Percentiles rank a stretch among this genome's conserved stretches.
These are phyloP conservation scores for Alces alces DNA, from an alignment of 2,113 vertebrate genomes.

Conservation along the genomic window DNA sequence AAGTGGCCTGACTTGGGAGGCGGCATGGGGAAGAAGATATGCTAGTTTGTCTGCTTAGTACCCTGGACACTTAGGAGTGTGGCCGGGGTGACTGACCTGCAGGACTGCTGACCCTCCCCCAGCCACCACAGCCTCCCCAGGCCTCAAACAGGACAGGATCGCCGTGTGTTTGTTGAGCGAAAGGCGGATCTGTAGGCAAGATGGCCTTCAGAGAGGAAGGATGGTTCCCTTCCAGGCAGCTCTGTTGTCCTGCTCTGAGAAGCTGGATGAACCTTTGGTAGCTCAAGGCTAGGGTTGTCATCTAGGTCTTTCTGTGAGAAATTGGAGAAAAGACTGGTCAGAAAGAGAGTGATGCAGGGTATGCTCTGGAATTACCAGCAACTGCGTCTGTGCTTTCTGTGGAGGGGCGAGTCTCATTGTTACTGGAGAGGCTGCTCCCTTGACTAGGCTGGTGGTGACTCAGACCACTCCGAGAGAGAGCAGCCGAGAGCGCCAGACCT, in stretches of 20 bases:
- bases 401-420: background rate
- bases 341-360: background rate
- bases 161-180: background rate
- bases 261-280: background rate
- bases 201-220: background rate
- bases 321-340: background rate
- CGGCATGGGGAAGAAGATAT: background rate
- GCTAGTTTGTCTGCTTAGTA: background rate
- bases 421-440: background rate
- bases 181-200: background rate
- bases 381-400: background rate
- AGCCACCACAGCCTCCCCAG: too few species aligned
- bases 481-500: fast-evolving
- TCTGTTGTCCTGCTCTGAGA: background rate
- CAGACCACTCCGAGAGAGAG: background rate
- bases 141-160: background rate
- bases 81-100: too few species aligned
- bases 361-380: background rate
- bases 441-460: background rate
- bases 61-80: background rate
- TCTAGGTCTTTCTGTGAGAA: background rate
- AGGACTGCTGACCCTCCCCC: background rate
- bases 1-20: background rate
- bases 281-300: background rate
- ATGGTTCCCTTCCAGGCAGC: background rate